Evolutionary conservation across 2,113 vertebrate species (phyloP).

Genomic region (Parotia lawesii): DNA sequence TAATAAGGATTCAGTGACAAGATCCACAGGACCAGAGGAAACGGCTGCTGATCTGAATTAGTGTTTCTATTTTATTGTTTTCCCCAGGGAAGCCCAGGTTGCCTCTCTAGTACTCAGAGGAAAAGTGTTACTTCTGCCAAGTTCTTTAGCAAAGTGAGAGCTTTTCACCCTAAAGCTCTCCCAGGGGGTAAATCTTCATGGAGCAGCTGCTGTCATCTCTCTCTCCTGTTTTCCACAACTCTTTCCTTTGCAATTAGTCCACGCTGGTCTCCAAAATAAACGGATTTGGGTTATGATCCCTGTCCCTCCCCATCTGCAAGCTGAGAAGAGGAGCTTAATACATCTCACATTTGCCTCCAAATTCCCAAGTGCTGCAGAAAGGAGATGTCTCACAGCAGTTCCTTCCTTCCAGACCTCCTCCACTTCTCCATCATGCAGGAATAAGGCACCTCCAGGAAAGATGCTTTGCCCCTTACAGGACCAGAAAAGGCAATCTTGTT

Average conservation of each 20-base stretch:
- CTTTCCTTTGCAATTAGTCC: not conserved
- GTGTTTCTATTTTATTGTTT: not conserved
- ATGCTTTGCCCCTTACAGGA: not conserved
- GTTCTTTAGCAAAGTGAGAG: not conserved
- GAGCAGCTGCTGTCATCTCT: not conserved
- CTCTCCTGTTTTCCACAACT: not conserved
- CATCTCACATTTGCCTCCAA: not conserved
- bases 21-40: not conserved
- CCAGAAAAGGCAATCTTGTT: not conserved
- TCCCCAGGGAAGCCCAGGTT: not conserved
- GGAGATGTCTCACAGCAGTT: not conserved
- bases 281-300: not conserved
- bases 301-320: not conserved
- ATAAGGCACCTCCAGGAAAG: not conserved
- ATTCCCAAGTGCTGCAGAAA: not conserved
- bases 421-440: not conserved
- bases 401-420: not conserved
- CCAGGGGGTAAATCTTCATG: not conserved
- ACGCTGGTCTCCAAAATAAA: not conserved
- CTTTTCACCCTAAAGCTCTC: not conserved
- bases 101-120: not conserved
- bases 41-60: not conserved
- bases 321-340: not conserved
- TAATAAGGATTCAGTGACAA: not conserved
- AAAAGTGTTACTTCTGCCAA: not conserved